phyloP scores from a whole-genome alignment of 2,888 invertebrate species.

The Sisyra terminalis region DNA sequence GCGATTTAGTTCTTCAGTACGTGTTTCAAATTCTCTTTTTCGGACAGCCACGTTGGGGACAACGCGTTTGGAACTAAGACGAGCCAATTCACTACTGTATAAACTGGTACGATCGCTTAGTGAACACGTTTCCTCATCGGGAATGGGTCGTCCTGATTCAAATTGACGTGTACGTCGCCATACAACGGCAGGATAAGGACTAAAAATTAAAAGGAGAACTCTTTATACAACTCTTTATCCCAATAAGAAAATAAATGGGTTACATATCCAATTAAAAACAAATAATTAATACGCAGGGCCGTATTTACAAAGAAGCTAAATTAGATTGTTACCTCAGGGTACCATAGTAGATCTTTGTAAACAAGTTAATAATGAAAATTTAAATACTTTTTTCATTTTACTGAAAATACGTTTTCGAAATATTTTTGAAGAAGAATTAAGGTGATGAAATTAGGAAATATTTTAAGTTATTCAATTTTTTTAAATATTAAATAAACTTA shows the following conservation, averaged over 20 bases:
- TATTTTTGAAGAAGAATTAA: no score
- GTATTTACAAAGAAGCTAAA: no score
- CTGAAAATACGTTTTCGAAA: no score
- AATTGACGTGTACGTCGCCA: conserved; percentile 58
- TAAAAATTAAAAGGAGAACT: conserved; percentile 13
- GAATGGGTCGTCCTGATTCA: conserved; percentile 43
- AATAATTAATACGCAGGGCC: no score
- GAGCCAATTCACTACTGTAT: conserved; percentile 46
- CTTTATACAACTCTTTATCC: neutral
- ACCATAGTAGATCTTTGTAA: no score
- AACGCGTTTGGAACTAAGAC: conserved; percentile 45
- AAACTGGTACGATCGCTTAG: conserved; percentile 45
- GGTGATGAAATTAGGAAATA: no score
- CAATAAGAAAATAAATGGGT: neutral
- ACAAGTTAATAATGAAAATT: no score
- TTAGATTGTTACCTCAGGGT: no score
- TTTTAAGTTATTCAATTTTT: no score
- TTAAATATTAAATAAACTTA: no score
- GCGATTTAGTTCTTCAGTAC: conserved; percentile 23
- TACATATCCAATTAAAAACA: no score
- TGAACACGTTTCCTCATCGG: conserved; percentile 31
- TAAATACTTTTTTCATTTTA: no score
- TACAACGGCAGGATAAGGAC: conserved; percentile 35
- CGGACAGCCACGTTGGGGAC: conserved; percentile 61
- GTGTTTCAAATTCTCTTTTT: conserved; percentile 54